Conservation (phyloP, 2,888 invertebrate genomes). For the Drosophila pullipes region DNA sequence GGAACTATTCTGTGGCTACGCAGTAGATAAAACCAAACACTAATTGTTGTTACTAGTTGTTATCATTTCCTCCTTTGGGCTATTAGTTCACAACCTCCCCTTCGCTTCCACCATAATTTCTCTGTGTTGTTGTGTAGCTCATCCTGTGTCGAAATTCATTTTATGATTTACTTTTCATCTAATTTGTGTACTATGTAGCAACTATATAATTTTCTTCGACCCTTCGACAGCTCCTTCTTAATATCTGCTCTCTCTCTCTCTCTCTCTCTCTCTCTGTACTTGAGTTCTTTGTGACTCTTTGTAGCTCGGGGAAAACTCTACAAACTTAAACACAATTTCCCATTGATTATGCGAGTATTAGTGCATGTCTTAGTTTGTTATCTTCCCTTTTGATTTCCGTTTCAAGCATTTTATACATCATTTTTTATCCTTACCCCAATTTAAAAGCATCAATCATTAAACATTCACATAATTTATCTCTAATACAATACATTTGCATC, state of each 20-base stretch:
- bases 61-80: slow-evolving; percentile 39
- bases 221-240: slow-evolving; percentile 16
- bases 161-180: slow-evolving; percentile 18
- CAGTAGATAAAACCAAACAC: slow-evolving; percentile 68
- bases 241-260: slow-evolving; percentile 28
- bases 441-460: slow-evolving; percentile 45
- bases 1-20: slow-evolving; percentile 62
- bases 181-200: slow-evolving; percentile 42
- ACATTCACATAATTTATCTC: slow-evolving; percentile 38
- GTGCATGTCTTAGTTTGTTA: slow-evolving; percentile 58
- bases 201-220: slow-evolving; percentile 37
- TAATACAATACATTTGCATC: slow-evolving; percentile 39
- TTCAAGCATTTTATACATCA: slow-evolving; percentile 36
- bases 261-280: slow-evolving; percentile 23
- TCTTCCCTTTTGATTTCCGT: slow-evolving; percentile 26
- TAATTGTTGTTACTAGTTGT: slow-evolving; percentile 78
- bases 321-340: not conserved
- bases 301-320: slow-evolving; percentile 21
- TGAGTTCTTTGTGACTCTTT: slow-evolving; percentile 8
- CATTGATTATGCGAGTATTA: slow-evolving; percentile 22
- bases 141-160: slow-evolving; percentile 30
- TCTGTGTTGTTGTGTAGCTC: slow-evolving; percentile 68
- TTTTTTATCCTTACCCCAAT: slow-evolving; percentile 10
- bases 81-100: slow-evolving; percentile 26
- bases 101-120: slow-evolving; percentile 35